Base-by-base conservation (phyloP, 2,113 vertebrate genomes). In the Hiodon tergisus region DNA sequence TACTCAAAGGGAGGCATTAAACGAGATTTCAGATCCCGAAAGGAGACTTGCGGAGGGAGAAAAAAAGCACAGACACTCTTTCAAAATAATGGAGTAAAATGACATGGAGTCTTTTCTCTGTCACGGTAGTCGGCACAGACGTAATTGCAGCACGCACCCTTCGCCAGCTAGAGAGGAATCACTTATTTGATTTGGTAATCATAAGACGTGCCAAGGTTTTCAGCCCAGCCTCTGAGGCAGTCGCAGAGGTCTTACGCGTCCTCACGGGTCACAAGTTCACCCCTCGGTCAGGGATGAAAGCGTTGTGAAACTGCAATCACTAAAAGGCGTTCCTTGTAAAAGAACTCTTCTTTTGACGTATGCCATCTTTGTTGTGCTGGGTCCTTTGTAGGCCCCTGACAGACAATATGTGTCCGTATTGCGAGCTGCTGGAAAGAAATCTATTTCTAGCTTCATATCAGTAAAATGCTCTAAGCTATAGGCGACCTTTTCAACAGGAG, bases 151-250 rank as follows among this genome's bases (percentile, higher is more conserved):
- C 47, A 48, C 14, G 47, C 65, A 68, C 66, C 16, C 53, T 75
- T 68, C 31, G 17, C 9, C 52, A 48, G 67, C 47, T 69, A 52
- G 8, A 61, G 63, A 46, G 13, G 17, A 69, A 69, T 69, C 67
- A 76, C 69, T 76, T 69, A 76, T 60, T 76, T 57, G 66, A 53
- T 60, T 76, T 50, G 17, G 67, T 69, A 52, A 69, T 69, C 55
- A 69, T 50, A 52, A 58, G 54, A 46, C 60, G 47, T 16, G 47
- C 61, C 54, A 55, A 50, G 67, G 55, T 69, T 6, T 50, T 76
- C 31, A 31, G 31, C 31, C 31, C 67, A 53, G 14, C 52, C 16
- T 52, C 55, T 61, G 50, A 46, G 5, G 73, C 68, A 69, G 67
- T 67, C 58, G 54, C 69, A 58, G 54, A 71, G 69, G 54, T 70